Conservation (phyloP, 2,113 vertebrate species). For the Columba janthina region DNA sequence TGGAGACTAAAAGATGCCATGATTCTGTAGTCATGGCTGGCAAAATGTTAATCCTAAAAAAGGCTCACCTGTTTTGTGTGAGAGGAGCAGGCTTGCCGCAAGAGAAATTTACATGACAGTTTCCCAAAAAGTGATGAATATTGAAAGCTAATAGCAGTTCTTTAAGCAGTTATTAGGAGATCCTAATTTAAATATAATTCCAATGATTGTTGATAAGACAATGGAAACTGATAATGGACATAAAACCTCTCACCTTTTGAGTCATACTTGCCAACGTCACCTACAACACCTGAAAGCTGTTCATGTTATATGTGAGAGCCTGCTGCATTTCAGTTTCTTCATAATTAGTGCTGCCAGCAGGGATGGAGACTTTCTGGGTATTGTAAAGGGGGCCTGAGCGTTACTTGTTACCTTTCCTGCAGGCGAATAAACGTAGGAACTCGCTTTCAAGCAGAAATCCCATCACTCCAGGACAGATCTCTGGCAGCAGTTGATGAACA, state of each 20-base stretch:
- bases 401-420: background rate
- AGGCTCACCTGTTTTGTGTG: background rate
- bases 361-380: background rate
- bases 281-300: background rate
- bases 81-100: background rate
- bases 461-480: constrained; percentile 81
- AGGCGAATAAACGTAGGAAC: constrained; percentile 96
- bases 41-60: background rate
- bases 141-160: background rate
- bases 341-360: background rate
- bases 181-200: background rate
- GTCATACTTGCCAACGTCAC: background rate
- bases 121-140: background rate
- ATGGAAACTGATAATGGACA: background rate
- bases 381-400: background rate
- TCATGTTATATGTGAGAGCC: background rate
- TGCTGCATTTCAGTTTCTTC: background rate
- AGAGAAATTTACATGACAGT: background rate
- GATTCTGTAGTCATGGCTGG: background rate
- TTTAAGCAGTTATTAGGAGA: background rate
- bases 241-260: background rate
- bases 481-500: constrained; percentile 84
- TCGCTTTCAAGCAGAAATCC: constrained; percentile 95
- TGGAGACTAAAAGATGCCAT: background rate
- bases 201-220: background rate